Evolutionary conservation across 2,113 vertebrate genomes (phyloP).

Genomic region (Accipiter virgatus): DNA sequence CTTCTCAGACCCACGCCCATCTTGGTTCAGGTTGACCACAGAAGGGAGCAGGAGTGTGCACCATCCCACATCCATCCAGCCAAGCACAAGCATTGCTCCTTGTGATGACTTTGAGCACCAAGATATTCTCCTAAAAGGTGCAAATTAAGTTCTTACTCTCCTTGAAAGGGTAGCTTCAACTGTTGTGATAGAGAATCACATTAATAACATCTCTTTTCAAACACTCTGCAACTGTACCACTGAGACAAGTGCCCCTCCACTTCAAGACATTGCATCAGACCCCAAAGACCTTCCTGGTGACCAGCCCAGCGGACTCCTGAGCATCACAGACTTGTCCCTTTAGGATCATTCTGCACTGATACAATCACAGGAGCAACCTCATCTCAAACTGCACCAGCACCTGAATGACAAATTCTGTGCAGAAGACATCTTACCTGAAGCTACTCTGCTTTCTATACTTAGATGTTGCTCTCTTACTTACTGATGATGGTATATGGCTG

Average conservation of each 20-base stretch:
- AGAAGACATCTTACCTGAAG: not conserved
- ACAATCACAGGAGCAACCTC: not conserved
- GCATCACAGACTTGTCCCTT: not conserved
- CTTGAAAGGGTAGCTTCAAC: not conserved
- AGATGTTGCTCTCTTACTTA: not conserved
- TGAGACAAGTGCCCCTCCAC: not conserved
- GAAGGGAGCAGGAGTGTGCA: fast-evolving
- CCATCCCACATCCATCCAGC: not conserved
- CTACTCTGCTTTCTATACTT: not conserved
- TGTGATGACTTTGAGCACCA: not conserved
- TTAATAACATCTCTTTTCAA: not conserved
- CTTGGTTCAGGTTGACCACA: not conserved
- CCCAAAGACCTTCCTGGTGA: not conserved
- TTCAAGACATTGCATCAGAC: too few relatives aligned
- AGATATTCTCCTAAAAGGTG: not conserved
- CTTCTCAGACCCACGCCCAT: not conserved
- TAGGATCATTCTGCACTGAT: not conserved
- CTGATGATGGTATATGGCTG: not conserved
- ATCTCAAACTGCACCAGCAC: not conserved
- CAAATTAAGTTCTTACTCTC: not conserved
- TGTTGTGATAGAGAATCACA: not conserved
- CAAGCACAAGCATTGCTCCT: not conserved
- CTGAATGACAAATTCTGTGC: not conserved
- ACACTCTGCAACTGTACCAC: not conserved
- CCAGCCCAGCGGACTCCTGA: not conserved